Evolutionary conservation across 2,113 vertebrate genomes (phyloP), one percentile per base, ranked within the genome.

Genomic region (Clinocottus analis): DNA sequence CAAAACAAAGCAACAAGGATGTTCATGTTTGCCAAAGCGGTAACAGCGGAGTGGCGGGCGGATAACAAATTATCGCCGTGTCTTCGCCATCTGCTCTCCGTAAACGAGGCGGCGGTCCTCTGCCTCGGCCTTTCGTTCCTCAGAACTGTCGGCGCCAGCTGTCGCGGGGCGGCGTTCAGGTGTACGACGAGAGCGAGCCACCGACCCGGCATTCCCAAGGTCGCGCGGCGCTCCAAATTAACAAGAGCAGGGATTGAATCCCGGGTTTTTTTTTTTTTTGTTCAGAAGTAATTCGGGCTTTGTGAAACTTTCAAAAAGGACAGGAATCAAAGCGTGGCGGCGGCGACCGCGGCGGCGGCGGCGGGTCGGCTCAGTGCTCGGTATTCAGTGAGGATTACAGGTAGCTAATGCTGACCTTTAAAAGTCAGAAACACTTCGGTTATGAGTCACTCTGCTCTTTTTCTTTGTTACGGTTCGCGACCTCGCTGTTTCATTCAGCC

Each of bases 31-130:
- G 88, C 70, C 35, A 79, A 74, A 60, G 51, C 75, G 31, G 51
- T 10, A 72, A 64, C 63, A 56, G 60, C 47, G 0, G 25, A 29
- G 72, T 64, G 63, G 65, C 64, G 29, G 23, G 7, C 17, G 31
- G 69, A 77, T 82, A 83, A 88, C 75, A 90, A 77, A 88, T 81
- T 85, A 72, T 76, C 84, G 73, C 90, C 78, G 62, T 78, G 88
- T 83, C 78, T 75, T 75, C 65, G 68, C 90, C 91, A 93, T 94
- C 93, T 94, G 92, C 85, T 93, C 77, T 58, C 75, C 27, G 74
- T 90, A 88, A 93, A 90, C 66, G 49, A 33, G 72, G 59, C 59
- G 17, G 84, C 77, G 82, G 80, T 74, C 82, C 83, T 83, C 77
- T 39, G 66, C 81, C 73, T 67, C 74, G 31, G 83, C 78, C 71